Percentiles rank a stretch among this genome's conserved stretches.
These are phyloP conservation scores for Ptychadena robeensis DNA, from an alignment of 2,797 vertebrate genomes.

Conservation along the genomic window DNA sequence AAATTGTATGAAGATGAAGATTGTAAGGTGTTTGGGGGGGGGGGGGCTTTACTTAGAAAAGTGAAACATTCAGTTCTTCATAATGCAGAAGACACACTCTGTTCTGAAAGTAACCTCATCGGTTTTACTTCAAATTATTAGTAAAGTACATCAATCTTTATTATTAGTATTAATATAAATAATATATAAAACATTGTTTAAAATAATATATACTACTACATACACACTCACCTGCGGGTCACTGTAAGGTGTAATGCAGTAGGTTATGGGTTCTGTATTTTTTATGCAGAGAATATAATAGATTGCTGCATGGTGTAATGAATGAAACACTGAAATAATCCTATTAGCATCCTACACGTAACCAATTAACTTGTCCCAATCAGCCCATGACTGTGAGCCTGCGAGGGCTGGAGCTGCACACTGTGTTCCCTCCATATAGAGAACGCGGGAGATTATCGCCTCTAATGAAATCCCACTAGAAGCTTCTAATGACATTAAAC, in stretches of 20 bases:
- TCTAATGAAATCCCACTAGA: slow-evolving; percentile 74
- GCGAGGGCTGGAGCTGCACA: background rate
- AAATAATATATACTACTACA: too few species aligned
- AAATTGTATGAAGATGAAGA: too few species aligned
- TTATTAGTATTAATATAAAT: too few species aligned
- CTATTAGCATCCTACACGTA: slow-evolving; percentile 38
- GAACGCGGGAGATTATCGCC: background rate
- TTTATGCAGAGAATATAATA: background rate
- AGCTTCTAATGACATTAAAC: slow-evolving; percentile 75
- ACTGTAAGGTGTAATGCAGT: background rate
- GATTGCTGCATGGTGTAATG: slow-evolving; percentile 3
- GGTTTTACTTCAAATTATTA: too few species aligned
- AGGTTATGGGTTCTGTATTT: background rate
- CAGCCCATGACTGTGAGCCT: slow-evolving; percentile 15
- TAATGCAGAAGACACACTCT: too few species aligned
- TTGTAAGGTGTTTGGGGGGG: too few species aligned
- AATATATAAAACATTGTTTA: too few species aligned
- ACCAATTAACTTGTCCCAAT: slow-evolving; percentile 40
- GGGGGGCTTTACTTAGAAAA: too few species aligned
- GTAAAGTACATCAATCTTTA: too few species aligned
- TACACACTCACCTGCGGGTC: too few species aligned
- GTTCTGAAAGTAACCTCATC: too few species aligned
- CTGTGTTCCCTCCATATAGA: slow-evolving; percentile 22
- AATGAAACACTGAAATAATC: slow-evolving; percentile 25
- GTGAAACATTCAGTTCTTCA: too few species aligned